Base-by-base conservation (phyloP, 53 echinoderm and acorn worm genomes). In the Apostichopus leukothele region DNA sequence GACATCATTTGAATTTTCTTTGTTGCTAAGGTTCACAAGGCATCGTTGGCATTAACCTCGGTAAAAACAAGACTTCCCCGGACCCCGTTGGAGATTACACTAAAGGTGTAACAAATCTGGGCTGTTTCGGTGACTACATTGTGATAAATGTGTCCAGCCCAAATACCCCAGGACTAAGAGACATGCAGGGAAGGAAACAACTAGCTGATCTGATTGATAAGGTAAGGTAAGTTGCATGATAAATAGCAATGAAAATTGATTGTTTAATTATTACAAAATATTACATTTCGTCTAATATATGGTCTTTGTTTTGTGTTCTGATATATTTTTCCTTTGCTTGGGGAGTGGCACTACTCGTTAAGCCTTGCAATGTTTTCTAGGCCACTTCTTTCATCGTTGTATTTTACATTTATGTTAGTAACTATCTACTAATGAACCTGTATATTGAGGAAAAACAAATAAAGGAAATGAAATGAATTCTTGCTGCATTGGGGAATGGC, bases 101-200 rank as follows among this genome's bases (percentile, higher is more conserved):
- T 54, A 87, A 87, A 74, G 97, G 97, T n/a, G 91, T 97, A 19
- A 80, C 91, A 67, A 73, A 92, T 19, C 86, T 97, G 19, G 97
- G 97, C 16, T 90, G 89, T 60, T 90, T 94, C 4, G 97, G 95
- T 7, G 95, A 97, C 87, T 97, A 95, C 60, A 78, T 97, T 51
- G 97, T 97, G n/a, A 91, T 97, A 83, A 97, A 97, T 20, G 92
- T 97, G 39, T 97, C 97, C n/a, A 97, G 97, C 87, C 97, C 97
- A 0, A 97, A 97, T 88, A 97, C 97, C 1, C 97, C 95, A 9
- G 97, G 97, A 12, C 93, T 97, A 6, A 90, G 97, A 66, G 89
- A 92, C 19, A 93, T 97, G 92, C 97, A 97, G 81, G 95, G 97
- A 39, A 92, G 89, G 63, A 76, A 97, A 85, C 90, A 94, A 52